Conservation (phyloP, 2,797 vertebrate genomes). For the Stomatorhinus walkeri region DNA sequence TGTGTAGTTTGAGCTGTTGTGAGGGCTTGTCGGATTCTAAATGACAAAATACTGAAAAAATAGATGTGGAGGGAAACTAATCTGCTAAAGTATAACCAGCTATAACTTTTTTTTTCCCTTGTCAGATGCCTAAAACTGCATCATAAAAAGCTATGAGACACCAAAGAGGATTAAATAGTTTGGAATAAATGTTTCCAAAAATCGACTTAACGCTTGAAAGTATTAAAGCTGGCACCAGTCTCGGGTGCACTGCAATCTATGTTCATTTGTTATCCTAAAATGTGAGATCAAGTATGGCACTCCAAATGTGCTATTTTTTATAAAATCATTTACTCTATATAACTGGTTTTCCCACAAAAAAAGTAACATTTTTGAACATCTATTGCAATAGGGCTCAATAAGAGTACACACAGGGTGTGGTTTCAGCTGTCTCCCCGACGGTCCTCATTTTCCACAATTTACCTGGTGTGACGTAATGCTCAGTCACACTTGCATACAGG, state of each 20-base stretch:
- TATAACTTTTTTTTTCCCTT: background rate
- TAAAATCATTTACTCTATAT: background rate
- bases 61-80: background rate
- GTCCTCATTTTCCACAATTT: background rate
- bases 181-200: conserved; percentile 8
- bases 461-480: background rate
- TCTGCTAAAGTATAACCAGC: background rate
- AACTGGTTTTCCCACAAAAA: background rate
- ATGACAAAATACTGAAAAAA: conserved; percentile 2
- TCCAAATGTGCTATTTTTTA: background rate
- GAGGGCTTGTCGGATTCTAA: background rate
- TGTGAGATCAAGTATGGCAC: background rate
- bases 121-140: background rate
- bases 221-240: background rate
- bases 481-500: background rate
- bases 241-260: background rate
- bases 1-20: background rate
- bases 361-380: background rate
- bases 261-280: background rate
- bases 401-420: background rate
- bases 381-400: background rate
- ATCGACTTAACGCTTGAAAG: background rate
- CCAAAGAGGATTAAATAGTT: conserved; percentile 15
- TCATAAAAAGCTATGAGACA: background rate
- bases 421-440: background rate